These are phyloP conservation scores for Leucopsar rothschildi DNA, from an alignment of 2,113 vertebrate species.

Conservation along the genomic window DNA sequence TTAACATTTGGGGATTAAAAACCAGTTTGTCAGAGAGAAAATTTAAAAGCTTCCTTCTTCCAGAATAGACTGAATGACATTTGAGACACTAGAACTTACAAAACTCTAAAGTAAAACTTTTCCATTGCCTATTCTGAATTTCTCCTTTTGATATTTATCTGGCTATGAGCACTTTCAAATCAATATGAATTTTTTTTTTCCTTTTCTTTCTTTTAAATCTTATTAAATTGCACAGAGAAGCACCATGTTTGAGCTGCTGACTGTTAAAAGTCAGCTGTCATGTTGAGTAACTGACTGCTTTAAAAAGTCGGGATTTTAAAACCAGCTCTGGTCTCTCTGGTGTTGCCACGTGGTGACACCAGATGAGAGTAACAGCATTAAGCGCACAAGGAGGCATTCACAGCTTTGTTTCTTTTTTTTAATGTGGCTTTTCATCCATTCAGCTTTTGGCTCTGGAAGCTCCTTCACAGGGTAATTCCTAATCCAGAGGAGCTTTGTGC, in stretches of 20 bases:
- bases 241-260: background rate
- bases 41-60: background rate
- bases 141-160: background rate
- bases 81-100: background rate
- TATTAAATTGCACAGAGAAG: background rate
- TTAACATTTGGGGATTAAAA: background rate
- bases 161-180: background rate
- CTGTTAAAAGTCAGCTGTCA: background rate
- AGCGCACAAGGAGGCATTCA: background rate
- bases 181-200: background rate
- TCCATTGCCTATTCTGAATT: background rate
- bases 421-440: rapidly evolving
- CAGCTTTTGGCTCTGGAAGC: background rate
- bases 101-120: background rate
- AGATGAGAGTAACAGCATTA: background rate
- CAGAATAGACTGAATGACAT: background rate
- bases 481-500: background rate
- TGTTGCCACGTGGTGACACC: background rate
- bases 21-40: background rate
- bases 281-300: background rate
- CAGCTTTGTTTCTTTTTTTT: background rate
- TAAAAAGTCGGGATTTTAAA: background rate
- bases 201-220: background rate
- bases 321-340: background rate
- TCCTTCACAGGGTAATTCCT: background rate